Base-by-base conservation (phyloP, 2,888 invertebrate genomes). In the Polyploca ridens region DNA sequence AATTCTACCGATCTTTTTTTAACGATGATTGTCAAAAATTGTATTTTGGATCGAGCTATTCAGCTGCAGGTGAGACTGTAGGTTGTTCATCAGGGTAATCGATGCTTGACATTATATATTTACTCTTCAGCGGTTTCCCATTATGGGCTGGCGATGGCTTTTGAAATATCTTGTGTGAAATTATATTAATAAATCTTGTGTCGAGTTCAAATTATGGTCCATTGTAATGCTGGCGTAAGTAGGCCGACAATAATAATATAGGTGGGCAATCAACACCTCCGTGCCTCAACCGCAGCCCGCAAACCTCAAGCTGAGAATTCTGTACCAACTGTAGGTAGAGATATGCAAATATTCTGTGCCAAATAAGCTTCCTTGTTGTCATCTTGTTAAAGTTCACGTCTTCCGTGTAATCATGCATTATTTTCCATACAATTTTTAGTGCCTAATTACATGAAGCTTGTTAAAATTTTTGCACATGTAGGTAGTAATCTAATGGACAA, bases 201-300 rank as follows among this genome's bases (percentile, higher is more conserved):
- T 19, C 10, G 54, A 19, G 54, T 54, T 54, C 54, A 54, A 54
- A 19, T 19, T 54, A 33, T 16, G 59, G 27, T 65, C 68, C 64
- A 58, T 73, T 68, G 74, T 71, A 68, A 69, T 64, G 66, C 60
- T 64, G 66, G 60, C 33, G 54, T 61, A 61, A 57, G 60, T 57
- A 57, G 61, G 41, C 65, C 67, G 58, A 63, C 62, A 46, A 63
- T 62, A 63, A 68, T 69, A 74, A 70, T 74, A 73, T 74, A 73
- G 76, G 74, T 63, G 62, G 71, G 74, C 76, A 79, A 82, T 80
- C 79, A 79, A 83, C 78, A 82, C 79, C 71, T 54, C 54, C 75
- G 67, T 57, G 75, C 69, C 65, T 66, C 65, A 66, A 80, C 86
- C 85, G 72, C 86, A 83, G 74, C 72, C 87, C 84, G 69, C 86